Evolutionary conservation across 2,888 invertebrate species (phyloP), one percentile per base, ranked within the genome.

Genomic region (Diarsia rubi): DNA sequence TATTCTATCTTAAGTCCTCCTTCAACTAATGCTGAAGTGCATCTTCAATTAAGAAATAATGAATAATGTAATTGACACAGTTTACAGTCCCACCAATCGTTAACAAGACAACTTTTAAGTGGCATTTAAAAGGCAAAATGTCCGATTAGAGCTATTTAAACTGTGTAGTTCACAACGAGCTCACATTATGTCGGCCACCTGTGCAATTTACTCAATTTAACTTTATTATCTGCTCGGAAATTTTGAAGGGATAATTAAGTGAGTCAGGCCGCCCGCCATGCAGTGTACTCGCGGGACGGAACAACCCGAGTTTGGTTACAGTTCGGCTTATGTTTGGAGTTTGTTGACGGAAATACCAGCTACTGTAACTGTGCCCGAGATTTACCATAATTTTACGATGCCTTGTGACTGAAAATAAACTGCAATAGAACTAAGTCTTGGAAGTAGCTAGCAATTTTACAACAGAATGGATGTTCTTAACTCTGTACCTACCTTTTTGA

Each of bases 171-270:
- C 80, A 83, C 78, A 83, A 72, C 81, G 87, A 90, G 88, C 88
- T 82, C 85, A 90, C 88, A 88, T 90, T 86, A 91, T 88, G 88
- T 79, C 79, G 90, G 88, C 90, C 93, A 93, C 93, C 94, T 93
- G 92, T 90, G 89, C 90, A 93, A 93, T 94, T 94, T 93, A 92
- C 91, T 91, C 92, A 93, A 94, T 94, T 94, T 93, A 92, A 92
- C 90, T 94, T 94, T 92, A 93, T 94, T 92, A 92, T 92, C 89
- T 92, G 88, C 86, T 88, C 83, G 88, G 90, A 91, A 92, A 92
- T 92, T 92, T 93, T 80, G 89, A 91, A 90, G 86, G 87, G 90
- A 88, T 93, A 93, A 93, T 93, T 94, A 92, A 90, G 90, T 89
- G 91, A 91, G 88, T 90, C 88, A 87, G 90, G 73, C 66, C 63